Conservation (phyloP, 1,140 invertebrate species). For the Idris sp. region DNA sequence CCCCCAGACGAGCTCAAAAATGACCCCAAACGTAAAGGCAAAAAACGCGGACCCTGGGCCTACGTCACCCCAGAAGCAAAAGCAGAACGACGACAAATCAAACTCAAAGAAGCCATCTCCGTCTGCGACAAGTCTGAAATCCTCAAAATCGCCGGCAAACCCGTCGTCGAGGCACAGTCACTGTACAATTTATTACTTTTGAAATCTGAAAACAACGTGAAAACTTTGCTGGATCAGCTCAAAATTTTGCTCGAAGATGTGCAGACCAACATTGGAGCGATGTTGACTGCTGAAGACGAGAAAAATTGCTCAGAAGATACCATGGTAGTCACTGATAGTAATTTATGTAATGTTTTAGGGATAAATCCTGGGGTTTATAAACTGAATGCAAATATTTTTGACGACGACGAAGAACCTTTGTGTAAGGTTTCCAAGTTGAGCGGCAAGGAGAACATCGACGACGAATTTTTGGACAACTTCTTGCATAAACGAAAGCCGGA, state of each 20-base stretch:
- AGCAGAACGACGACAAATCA: slow-evolving; percentile 76
- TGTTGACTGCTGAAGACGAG: slow-evolving; percentile 58
- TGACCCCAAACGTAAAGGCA: slow-evolving; percentile 74
- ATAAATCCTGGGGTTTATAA: slow-evolving; percentile 69
- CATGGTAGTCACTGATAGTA: slow-evolving; percentile 66
- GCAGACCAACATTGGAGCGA: slow-evolving; percentile 61
- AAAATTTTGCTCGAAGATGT: slow-evolving; percentile 68
- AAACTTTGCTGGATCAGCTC: slow-evolving; percentile 68
- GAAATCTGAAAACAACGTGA: slow-evolving; percentile 71
- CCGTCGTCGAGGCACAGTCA: slow-evolving; percentile 72
- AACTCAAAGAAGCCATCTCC: slow-evolving; percentile 78
- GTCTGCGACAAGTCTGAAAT: slow-evolving; percentile 73
- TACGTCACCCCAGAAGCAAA: slow-evolving; percentile 76
- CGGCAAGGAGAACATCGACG: slow-evolving; percentile 70
- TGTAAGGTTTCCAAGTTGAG: slow-evolving; percentile 64
- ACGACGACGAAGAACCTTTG: slow-evolving; percentile 61
- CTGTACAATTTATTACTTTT: slow-evolving; percentile 71
- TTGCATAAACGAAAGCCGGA: slow-evolving; percentile 67
- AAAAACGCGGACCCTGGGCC: slow-evolving; percentile 74
- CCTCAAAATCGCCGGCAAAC: slow-evolving; percentile 73
- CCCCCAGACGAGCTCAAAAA: too few relatives aligned
- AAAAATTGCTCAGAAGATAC: slow-evolving; percentile 60
- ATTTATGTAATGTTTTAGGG: slow-evolving; percentile 67
- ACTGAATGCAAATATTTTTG: slow-evolving; percentile 55
- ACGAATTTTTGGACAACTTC: slow-evolving; percentile 70